Evolutionary conservation across 2,797 vertebrate species (phyloP).

Genomic region (Lagocephalus sceleratus): DNA sequence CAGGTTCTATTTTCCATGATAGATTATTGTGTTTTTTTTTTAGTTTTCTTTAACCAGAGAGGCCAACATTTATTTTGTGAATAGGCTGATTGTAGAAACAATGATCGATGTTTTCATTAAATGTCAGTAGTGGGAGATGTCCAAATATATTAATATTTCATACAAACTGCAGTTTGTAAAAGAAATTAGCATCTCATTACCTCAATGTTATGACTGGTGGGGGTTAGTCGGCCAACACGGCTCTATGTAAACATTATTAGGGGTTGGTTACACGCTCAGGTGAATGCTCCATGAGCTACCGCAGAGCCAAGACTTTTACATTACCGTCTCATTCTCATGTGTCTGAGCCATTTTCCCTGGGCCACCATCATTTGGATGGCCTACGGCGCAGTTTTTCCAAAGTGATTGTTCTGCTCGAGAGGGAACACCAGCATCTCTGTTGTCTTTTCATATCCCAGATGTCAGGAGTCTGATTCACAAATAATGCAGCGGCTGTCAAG

Average conservation of each 20-base stretch:
- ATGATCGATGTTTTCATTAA: too few relatives aligned
- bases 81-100: too few relatives aligned
- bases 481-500: constrained; percentile 68
- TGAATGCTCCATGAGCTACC: constrained; percentile 27
- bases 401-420: constrained; percentile 63
- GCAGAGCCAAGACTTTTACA: constrained; percentile 41
- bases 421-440: constrained; percentile 70
- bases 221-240: background rate
- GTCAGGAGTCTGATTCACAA: constrained; percentile 71
- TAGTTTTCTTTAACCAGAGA: background rate
- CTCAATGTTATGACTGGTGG: too few relatives aligned
- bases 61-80: background rate
- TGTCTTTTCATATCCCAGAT: constrained; percentile 77
- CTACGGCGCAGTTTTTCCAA: constrained; percentile 68
- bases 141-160: too few relatives aligned
- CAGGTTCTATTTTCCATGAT: constrained; percentile 29
- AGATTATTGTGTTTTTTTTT: constrained; percentile 27
- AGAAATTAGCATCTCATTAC: too few relatives aligned
- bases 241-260: constrained; percentile 19
- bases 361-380: constrained; percentile 60
- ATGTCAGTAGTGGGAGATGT: too few relatives aligned
- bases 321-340: constrained; percentile 51
- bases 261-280: constrained; percentile 30
- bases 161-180: too few relatives aligned
- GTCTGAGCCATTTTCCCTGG: constrained; percentile 60